Evolutionary conservation across 2,888 invertebrate genomes (phyloP).

Genomic region (Chrysolina haemoptera): DNA sequence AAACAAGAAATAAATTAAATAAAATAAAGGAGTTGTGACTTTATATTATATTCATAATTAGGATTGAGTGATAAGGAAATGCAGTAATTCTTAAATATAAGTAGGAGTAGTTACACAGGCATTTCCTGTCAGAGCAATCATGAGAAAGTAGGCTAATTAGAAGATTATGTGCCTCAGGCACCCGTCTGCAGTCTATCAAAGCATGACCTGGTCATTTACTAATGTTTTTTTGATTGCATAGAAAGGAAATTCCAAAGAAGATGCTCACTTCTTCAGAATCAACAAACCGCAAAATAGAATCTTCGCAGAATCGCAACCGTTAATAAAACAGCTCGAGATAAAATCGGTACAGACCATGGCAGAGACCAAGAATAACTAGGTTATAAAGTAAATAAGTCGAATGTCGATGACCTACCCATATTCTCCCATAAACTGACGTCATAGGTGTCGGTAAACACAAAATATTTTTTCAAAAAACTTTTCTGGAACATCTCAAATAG

Average conservation of each 20-base stretch:
- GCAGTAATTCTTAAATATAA: conserved; percentile 5
- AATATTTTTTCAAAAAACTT: not conserved
- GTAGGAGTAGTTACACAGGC: not conserved
- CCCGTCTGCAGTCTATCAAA: conserved; percentile 17
- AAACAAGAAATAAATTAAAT: too few species aligned
- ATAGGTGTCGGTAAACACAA: conserved; percentile 21
- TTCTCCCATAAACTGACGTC: conserved; percentile 21
- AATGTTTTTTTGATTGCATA: conserved; percentile 6
- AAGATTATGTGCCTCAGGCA: conserved; percentile 11
- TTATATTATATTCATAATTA: too few species aligned
- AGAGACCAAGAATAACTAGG: conserved; percentile 35
- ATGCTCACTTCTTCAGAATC: not conserved
- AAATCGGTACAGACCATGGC: conserved; percentile 18
- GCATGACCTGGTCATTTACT: conserved; percentile 15
- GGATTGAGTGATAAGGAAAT: not conserved
- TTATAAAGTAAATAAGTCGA: conserved; percentile 27
- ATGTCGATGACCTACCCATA: conserved; percentile 36
- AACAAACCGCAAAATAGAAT: not conserved
- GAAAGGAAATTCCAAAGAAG: conserved; percentile 13
- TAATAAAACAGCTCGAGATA: not conserved
- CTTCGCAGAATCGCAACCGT: not conserved
- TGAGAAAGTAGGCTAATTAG: conserved; percentile 17
- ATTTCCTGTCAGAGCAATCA: conserved; percentile 20
- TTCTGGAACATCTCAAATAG: not conserved
- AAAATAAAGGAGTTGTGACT: too few species aligned